A percentile compares a stretch with the other conserved stretches of the same genome.
Evolutionary conservation across 2,113 vertebrate genomes (phyloP).

Genomic region (Eublepharis macularius): DNA sequence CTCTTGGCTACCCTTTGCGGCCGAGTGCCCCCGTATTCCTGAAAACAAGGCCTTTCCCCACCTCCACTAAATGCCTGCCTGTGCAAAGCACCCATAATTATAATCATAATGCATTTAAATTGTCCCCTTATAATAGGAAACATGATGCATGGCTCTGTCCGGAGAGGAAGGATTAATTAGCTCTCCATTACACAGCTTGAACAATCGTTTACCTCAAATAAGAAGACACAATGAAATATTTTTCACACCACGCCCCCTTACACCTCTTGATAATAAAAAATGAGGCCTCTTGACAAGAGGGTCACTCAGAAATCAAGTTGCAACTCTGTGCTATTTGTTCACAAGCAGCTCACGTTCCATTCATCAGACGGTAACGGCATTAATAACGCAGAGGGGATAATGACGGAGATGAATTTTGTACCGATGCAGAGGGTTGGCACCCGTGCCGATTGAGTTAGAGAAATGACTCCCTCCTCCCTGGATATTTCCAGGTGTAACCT

Average conservation of each 20-base stretch:
- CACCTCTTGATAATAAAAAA: not conserved
- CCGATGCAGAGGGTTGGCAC: not conserved
- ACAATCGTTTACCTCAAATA: slow-evolving; percentile 1
- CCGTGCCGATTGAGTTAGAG: not conserved
- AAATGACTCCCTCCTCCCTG: slow-evolving; percentile 48
- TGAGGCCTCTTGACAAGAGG: slow-evolving; percentile 33
- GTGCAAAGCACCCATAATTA: slow-evolving; percentile 10
- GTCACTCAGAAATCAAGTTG: slow-evolving; percentile 62
- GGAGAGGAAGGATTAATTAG: slow-evolving; percentile 5
- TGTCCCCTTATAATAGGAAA: slow-evolving; percentile 16
- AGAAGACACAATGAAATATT: not conserved
- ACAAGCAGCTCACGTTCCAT: slow-evolving; percentile 31
- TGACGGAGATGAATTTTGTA: slow-evolving; percentile 47
- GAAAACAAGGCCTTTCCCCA: not conserved
- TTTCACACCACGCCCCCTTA: not conserved
- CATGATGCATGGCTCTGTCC: not conserved
- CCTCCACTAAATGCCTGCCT: not conserved
- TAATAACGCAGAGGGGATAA: slow-evolving; percentile 53
- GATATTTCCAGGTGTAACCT: slow-evolving; percentile 60
- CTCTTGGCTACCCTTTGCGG: not conserved
- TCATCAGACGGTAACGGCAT: slow-evolving; percentile 7
- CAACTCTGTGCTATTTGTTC: slow-evolving; percentile 26
- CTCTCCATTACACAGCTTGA: not conserved
- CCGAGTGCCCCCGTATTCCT: not conserved
- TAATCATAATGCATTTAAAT: slow-evolving; percentile 38